Percentiles rank a stretch among this genome's conserved stretches.
phyloP scores from a whole-genome alignment of 2,888 invertebrate species.

The Andrena fulva region DNA sequence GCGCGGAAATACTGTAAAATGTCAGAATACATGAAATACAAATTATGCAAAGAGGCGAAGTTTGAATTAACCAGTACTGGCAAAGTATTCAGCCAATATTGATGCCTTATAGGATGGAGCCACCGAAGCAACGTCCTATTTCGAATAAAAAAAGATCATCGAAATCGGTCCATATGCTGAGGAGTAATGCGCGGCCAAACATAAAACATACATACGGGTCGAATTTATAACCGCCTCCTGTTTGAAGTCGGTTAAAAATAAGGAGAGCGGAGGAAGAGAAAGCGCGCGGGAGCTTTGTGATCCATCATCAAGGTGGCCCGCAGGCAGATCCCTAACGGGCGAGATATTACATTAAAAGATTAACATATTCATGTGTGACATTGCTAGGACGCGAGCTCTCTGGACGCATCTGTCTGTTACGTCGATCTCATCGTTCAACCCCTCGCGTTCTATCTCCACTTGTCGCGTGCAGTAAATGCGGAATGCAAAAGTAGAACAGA shows the following conservation, averaged over 20 bases:
- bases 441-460: neutral
- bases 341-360: conserved; percentile 45
- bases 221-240: no score
- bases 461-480: neutral
- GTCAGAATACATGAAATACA: no score
- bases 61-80: no score
- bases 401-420: conserved; percentile 61
- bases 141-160: no score
- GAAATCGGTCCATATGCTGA: no score
- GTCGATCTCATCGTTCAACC: conserved; percentile 24
- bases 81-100: no score
- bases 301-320: conserved; percentile 67
- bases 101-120: no score
- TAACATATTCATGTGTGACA: conserved; percentile 78
- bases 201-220: no score
- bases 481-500: conserved; percentile 33
- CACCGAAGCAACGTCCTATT: no score
- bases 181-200: no score
- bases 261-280: conserved; percentile 26
- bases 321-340: conserved; percentile 14
- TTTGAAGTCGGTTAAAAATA: conserved; percentile 10
- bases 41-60: no score
- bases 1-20: no score
- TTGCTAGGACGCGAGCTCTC: conserved; percentile 44
- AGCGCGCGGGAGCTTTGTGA: conserved; percentile 47